Base-by-base conservation (phyloP, 2,888 invertebrate species). In the Tipula unca region DNA sequence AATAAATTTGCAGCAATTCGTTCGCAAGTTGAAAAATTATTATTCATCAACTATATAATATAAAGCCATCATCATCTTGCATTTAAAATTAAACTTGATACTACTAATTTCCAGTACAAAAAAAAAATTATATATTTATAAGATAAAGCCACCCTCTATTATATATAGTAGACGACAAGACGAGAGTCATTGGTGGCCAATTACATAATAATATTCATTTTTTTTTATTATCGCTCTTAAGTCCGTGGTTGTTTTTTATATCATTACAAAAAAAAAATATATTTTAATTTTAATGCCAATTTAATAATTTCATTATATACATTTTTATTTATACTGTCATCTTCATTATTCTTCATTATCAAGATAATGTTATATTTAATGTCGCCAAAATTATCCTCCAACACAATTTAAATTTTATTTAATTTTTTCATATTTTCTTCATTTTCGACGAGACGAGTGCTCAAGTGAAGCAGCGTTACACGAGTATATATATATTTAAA, bases 131-230 rank as follows among this genome's bases (percentile, higher is more conserved):
- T 48, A 48, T 48, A 48, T 48, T 17, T 17, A 48, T 32, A 32
- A 32, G 32, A 32, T 32, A 17, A 48, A 69, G 25, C 69, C 69
- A 69, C 69, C 25, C 69, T 25, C 69, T 25, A 1, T n/a, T n/a
- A n/a, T n/a, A n/a, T n/a, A n/a, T n/a, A n/a, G n/a, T 20, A 20
- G 69, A 69, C 69, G 25, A 25, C 25, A 25, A 69, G 69, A 17
- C 69, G 69, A 69, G 69, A 25, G 69, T 69, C 69, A 69, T 69
- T 69, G 69, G 69, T 69, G 69, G 69, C 69, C 69, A 69, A 69
- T 69, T 69, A 69, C 25, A 69, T 69, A 69, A 25, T 8, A 69
- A 20, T 6, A 14, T 48, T 2, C 3, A n/a, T 17, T 48, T n/a
- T 48, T 42, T 42, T 42, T n/a, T 48, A n/a, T 3, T 8, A 25